phyloP scores from a whole-genome alignment of 2,888 invertebrate species.

The Cactoblastis cactorum region DNA sequence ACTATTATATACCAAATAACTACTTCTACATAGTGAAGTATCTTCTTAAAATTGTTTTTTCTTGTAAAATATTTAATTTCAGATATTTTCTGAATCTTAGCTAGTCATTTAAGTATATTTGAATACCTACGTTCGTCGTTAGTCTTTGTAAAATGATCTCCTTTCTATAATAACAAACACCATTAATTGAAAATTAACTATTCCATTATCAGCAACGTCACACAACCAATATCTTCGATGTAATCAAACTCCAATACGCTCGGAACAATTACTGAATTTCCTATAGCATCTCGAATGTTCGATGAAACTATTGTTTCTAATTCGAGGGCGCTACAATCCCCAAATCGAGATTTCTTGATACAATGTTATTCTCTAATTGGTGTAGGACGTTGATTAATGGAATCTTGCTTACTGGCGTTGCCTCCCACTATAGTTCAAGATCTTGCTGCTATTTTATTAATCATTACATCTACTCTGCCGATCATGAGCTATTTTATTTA shows the following conservation, averaged over 20 bases:
- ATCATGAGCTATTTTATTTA: not conserved
- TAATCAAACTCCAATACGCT: not conserved
- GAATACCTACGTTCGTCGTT: no score
- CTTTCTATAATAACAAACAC: no score
- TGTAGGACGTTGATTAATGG: conserved; percentile 37
- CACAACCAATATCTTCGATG: not conserved
- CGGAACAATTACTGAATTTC: conserved; percentile 21
- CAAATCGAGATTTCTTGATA: conserved; percentile 32
- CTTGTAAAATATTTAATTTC: no score
- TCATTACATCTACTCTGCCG: not conserved
- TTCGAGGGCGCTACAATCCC: conserved; percentile 27
- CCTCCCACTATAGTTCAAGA: not conserved
- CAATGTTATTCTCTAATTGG: conserved; percentile 45
- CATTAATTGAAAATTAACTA: no score
- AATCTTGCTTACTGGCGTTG: conserved; percentile 29
- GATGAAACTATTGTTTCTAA: conserved; percentile 23
- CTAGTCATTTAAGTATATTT: no score
- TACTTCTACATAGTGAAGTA: no score
- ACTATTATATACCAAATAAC: no score
- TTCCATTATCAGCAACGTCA: not conserved
- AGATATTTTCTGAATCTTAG: no score
- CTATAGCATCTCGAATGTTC: conserved; percentile 16
- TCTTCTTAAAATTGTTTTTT: no score
- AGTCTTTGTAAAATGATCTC: no score
- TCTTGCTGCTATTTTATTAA: not conserved